These are phyloP conservation scores for Bungarus multicinctus DNA, from an alignment of 2,113 vertebrate species.

Conservation along the genomic window DNA sequence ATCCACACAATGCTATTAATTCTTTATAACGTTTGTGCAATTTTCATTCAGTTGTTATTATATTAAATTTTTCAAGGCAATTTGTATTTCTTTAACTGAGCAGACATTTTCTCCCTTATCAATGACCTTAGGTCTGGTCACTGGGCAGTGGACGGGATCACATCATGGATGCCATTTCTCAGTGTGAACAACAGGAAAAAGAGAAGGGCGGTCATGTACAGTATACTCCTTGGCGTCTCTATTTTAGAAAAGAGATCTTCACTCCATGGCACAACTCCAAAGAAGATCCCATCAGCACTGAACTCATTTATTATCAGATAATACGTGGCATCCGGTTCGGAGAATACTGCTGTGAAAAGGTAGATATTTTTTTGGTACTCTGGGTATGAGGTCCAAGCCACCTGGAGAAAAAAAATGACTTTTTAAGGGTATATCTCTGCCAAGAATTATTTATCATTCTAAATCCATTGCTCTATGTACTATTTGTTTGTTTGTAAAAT, in stretches of 20 bases:
- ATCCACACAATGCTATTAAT: background rate
- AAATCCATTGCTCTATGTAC: background rate
- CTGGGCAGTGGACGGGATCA: slow-evolving; percentile 87
- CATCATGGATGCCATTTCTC: slow-evolving; percentile 90
- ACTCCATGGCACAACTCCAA: slow-evolving; percentile 88
- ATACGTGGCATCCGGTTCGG: slow-evolving; percentile 83
- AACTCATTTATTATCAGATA: slow-evolving; percentile 91
- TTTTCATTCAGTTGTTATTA: background rate
- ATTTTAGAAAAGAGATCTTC: slow-evolving; percentile 95
- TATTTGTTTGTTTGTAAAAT: background rate
- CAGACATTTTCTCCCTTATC: background rate
- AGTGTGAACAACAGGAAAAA: slow-evolving; percentile 89
- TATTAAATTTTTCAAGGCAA: background rate
- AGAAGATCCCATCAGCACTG: slow-evolving; percentile 83
- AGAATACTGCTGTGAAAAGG: slow-evolving; percentile 88
- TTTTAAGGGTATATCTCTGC: background rate
- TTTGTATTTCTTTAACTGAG: background rate
- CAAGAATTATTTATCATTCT: background rate
- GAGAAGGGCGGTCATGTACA: slow-evolving; percentile 81
- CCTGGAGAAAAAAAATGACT: background rate
- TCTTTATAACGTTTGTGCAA: background rate
- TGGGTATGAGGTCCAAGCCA: background rate
- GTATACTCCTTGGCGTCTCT: slow-evolving; percentile 87
- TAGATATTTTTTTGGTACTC: slow-evolving; percentile 32
- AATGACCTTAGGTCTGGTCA: slow-evolving; percentile 80